Evolutionary conservation across 2,113 vertebrate genomes (phyloP).

Genomic region (Macroglossus sobrinus): DNA sequence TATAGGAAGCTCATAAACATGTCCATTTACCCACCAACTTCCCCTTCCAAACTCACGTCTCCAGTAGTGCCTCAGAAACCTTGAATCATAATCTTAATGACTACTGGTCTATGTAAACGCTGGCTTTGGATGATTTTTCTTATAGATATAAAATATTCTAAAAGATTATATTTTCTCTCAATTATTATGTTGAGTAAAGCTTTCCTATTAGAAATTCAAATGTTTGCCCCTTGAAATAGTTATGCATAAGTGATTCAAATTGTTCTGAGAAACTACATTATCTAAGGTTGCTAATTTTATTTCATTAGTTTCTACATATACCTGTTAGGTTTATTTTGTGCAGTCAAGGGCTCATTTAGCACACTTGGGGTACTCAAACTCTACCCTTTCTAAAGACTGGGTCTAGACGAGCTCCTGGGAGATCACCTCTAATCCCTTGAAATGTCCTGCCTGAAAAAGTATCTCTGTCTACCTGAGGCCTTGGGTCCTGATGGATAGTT

Average conservation of each 20-base stretch:
- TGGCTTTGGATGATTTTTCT: background rate
- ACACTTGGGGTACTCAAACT: background rate
- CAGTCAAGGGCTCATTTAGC: background rate
- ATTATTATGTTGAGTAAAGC: background rate
- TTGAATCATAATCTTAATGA: background rate
- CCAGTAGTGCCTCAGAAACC: background rate
- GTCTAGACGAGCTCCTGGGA: background rate
- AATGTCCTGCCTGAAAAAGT: background rate
- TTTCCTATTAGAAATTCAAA: background rate
- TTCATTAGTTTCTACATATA: background rate
- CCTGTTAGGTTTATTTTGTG: background rate
- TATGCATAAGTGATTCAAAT: background rate
- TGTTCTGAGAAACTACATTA: background rate
- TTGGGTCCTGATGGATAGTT: background rate
- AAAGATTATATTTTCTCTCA: background rate
- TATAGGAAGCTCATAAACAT: background rate
- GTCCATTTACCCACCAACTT: background rate
- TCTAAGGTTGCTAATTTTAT: background rate
- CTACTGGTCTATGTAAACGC: background rate
- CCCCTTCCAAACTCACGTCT: background rate
- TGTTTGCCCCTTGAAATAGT: background rate
- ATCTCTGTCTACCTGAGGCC: background rate
- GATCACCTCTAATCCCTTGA: background rate
- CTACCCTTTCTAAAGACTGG: background rate
- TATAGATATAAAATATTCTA: background rate